Base-by-base conservation (phyloP, 2,113 vertebrate species). In the Carlito syrichta region DNA sequence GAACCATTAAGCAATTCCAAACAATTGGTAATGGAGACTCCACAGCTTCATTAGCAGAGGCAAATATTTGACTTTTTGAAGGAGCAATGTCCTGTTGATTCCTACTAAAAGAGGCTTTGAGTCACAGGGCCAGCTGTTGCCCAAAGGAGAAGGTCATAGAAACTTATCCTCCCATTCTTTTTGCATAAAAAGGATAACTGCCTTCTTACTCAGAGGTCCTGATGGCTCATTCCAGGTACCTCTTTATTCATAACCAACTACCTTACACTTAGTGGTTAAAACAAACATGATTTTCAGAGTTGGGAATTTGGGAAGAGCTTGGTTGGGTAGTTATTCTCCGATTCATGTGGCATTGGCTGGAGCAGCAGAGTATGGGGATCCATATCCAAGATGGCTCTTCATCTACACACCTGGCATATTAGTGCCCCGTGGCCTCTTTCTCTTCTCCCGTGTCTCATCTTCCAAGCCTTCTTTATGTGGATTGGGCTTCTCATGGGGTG, bases 61-160 rank as follows among this genome's bases (percentile, higher is more conserved):
- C 89, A 98, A 98, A 98, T 98, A 97, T 97, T 97, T 97, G 91
- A 54, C 43, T 98, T 96, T 54, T 48, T 48, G 48, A 95, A 87
- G 63, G 13, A 89, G 14, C 5, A 63, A 38, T 22, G 52, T 94
- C 73, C 79, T 95, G 58, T 91, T 94, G 91, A 97, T 54, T 62
- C 17, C 83, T 83, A 35, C 38, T 63, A 66, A 96, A 93, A 91
- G 52, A 92, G 81, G 12, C 16, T 32, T 22, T 89, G 25, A 62
- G 13, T 86, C 35, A 89, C 14, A 66, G 23, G 68, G 19, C 48
- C 73, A 77, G 78, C 50, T 92, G 88, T 16, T 85, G 73, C n/a
- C 17, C 14, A 14, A 6, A 81, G 32, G 11, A 66, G 38, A 81
- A 89, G 45, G 38, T 81, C 45, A 85, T 11, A 17, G 27, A 11